Conservation (phyloP, 1,140 invertebrate genomes). For the Dysdera silvatica region DNA sequence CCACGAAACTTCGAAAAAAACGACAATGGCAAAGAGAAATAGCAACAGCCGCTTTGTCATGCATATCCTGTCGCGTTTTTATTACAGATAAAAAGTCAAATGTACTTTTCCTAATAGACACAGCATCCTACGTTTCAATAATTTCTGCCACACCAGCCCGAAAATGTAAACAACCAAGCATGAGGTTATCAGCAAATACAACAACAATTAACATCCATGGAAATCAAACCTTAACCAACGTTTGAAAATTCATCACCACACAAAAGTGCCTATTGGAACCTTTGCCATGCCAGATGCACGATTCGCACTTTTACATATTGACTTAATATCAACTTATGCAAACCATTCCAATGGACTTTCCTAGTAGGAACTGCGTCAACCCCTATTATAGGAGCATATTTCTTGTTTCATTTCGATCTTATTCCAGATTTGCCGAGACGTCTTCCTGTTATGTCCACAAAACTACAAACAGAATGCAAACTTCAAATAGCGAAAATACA, state of each 20-base stretch:
- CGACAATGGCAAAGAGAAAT: not conserved
- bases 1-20: not conserved
- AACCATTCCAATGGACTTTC: slow-evolving; percentile 17
- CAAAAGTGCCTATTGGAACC: too few species aligned
- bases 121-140: slow-evolving; percentile 15
- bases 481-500: too few species aligned
- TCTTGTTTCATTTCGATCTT: slow-evolving; percentile 9
- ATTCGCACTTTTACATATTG: too few species aligned
- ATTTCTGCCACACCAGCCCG: not conserved
- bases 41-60: not conserved
- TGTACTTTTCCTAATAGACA: slow-evolving; percentile 12
- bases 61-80: not conserved
- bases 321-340: too few species aligned
- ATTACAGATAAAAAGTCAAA: not conserved
- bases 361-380: slow-evolving; percentile 10
- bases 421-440: not conserved
- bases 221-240: not conserved
- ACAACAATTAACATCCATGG: slow-evolving; percentile 9
- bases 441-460: not conserved
- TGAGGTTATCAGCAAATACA: slow-evolving; percentile 20
- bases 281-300: too few species aligned
- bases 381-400: slow-evolving; percentile 25
- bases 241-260: not conserved
- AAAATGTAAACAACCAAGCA: not conserved
- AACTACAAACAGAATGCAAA: not conserved